Conservation (phyloP, 2,113 vertebrate genomes). For the Pseudopipra pipra region DNA sequence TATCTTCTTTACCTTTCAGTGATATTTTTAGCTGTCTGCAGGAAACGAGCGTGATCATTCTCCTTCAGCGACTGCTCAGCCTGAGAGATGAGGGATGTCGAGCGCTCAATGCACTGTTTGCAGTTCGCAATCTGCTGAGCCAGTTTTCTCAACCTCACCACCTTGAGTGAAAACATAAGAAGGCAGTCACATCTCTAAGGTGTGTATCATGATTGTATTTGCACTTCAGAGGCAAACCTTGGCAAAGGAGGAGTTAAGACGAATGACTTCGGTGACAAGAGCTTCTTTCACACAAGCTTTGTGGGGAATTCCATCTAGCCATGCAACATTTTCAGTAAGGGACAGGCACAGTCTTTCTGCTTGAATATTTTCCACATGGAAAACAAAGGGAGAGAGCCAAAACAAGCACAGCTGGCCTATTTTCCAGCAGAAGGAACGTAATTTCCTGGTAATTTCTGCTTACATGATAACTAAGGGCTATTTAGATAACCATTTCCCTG, state of each 20-base stretch:
- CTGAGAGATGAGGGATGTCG: constrained; percentile 93
- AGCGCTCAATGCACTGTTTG: constrained; percentile 96
- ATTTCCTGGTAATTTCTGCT: constrained; percentile 76
- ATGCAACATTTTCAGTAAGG: constrained; percentile 49
- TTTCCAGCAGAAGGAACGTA: constrained; percentile 61
- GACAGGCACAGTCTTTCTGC: constrained; percentile 45
- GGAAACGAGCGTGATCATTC: constrained; percentile 90
- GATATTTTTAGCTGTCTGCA: constrained; percentile 94
- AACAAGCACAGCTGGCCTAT: constrained; percentile 77
- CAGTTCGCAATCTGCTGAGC: constrained; percentile 96
- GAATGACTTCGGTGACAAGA: constrained; percentile 8
- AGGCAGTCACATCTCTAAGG: not conserved
- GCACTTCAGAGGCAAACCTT: not conserved
- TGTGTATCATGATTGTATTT: not conserved
- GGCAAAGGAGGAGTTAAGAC: constrained; percentile 7
- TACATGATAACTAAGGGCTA: constrained; percentile 68
- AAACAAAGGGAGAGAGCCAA: constrained; percentile 69
- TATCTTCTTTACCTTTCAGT: constrained; percentile 85
- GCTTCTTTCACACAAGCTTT: not conserved
- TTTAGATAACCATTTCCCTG: constrained; percentile 72
- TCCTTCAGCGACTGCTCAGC: constrained; percentile 95
- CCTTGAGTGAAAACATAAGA: constrained; percentile 71
- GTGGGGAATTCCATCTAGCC: constrained; percentile 1
- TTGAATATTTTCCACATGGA: constrained; percentile 70
- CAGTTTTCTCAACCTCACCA: constrained; percentile 91